phyloP scores from a whole-genome alignment of 1,140 invertebrate genomes.

The Planococcus citri region DNA sequence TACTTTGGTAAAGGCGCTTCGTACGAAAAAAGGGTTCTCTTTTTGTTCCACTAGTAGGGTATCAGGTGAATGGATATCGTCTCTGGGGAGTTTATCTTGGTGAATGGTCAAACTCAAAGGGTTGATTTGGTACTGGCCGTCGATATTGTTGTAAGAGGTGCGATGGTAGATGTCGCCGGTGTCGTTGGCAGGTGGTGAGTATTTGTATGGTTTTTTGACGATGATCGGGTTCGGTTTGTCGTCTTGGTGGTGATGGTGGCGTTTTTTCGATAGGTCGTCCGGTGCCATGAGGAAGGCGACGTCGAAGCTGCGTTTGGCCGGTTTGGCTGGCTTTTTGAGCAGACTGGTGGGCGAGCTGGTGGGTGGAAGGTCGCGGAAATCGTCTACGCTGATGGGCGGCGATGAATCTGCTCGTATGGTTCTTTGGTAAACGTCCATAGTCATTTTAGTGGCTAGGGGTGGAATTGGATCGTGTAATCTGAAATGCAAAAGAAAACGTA shows the following conservation, averaged over 20 bases:
- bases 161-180: constrained; percentile 28
- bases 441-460: background rate
- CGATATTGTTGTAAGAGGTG: constrained; percentile 30
- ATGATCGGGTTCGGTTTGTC: background rate
- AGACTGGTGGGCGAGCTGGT: background rate
- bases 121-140: constrained; percentile 25
- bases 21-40: constrained; percentile 27
- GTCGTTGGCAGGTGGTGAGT: constrained; percentile 25
- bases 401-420: background rate
- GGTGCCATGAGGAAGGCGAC: constrained; percentile 77
- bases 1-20: constrained; percentile 35
- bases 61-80: constrained; percentile 23
- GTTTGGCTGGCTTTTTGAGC: constrained; percentile 23
- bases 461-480: background rate
- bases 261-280: constrained; percentile 55
- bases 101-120: constrained; percentile 29
- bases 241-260: constrained; percentile 20
- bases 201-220: constrained; percentile 16
- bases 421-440: constrained; percentile 14
- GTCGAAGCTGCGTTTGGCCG: constrained; percentile 64
- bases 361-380: constrained; percentile 12
- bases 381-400: constrained; percentile 11
- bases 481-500: too few relatives aligned
- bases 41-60: background rate
- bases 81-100: constrained; percentile 28